phyloP scores from a whole-genome alignment of 2,113 vertebrate species.

The Ophthalmotilapia sp. region DNA sequence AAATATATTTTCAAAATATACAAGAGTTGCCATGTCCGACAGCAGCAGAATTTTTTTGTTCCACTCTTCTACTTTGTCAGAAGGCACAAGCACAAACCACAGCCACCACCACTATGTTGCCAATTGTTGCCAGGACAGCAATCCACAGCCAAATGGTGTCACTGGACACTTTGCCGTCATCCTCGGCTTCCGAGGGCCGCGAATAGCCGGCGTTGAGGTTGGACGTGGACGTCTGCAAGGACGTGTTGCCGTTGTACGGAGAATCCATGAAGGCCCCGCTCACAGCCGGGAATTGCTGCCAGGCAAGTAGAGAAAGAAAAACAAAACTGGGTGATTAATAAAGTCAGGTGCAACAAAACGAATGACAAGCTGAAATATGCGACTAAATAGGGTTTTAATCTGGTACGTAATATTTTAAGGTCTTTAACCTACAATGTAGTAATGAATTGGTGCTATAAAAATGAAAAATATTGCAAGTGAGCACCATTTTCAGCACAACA shows the following conservation, averaged over 20 bases:
- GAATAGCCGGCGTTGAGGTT: constrained; percentile 66
- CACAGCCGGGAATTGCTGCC: constrained; percentile 67
- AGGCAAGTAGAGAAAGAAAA: neutral
- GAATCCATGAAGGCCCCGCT: constrained; percentile 74
- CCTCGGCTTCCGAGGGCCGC: constrained; percentile 62
- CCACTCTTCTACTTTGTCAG: constrained; percentile 38
- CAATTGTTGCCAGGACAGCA: constrained; percentile 77
- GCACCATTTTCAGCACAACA: neutral
- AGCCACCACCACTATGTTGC: constrained; percentile 78
- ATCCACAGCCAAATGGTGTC: constrained; percentile 78
- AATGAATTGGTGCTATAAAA: neutral
- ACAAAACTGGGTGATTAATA: neutral
- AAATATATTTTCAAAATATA: constrained; percentile 16
- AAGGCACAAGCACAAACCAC: constrained; percentile 78
- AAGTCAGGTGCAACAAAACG: neutral
- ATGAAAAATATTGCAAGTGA: neutral
- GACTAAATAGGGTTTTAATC: neutral
- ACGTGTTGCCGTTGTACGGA: constrained; percentile 71
- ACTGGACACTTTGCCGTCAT: constrained; percentile 72
- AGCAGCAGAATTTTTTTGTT: neutral
- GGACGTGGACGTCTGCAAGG: constrained; percentile 74
- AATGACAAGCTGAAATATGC: neutral
- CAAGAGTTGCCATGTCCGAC: neutral
- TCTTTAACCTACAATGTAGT: neutral
- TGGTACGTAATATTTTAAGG: neutral